Percentiles rank a stretch among this genome's conserved stretches.
Evolutionary conservation across 2,113 vertebrate species (phyloP).

Genomic region (Dromas ardeola): DNA sequence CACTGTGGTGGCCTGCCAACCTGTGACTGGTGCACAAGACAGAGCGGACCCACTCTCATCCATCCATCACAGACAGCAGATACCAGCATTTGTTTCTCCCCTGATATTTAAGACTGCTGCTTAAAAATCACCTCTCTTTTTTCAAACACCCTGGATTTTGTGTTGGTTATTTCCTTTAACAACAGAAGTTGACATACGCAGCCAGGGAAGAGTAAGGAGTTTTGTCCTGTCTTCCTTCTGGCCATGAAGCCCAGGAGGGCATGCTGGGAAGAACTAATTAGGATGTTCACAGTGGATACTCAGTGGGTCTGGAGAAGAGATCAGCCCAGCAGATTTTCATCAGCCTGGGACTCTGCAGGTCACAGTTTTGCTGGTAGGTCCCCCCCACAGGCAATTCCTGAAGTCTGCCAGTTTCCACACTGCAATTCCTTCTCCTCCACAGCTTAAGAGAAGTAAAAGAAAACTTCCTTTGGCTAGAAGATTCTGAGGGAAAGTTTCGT

Average conservation of each 20-base stretch:
- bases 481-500: not conserved
- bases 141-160: not conserved
- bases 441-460: not conserved
- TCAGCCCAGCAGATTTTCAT: not conserved
- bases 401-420: not conserved
- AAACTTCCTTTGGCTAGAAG: not conserved
- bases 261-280: not conserved
- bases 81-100: not conserved
- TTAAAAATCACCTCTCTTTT: not conserved
- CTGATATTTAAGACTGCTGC: not conserved
- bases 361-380: not conserved
- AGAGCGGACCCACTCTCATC: not conserved
- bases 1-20: not conserved
- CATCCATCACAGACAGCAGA: not conserved
- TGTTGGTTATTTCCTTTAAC: not conserved
- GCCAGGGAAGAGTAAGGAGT: not conserved
- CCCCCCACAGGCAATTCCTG: not conserved
- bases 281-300: not conserved
- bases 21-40: not conserved
- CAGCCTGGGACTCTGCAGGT: not conserved
- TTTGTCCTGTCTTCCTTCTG: not conserved
- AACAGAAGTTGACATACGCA: not conserved
- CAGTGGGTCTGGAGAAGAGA: not conserved
- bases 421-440: not conserved
- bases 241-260: not conserved